phyloP scores from a whole-genome alignment of 2,797 vertebrate genomes.

The Hypotaenidia philippensis region DNA sequence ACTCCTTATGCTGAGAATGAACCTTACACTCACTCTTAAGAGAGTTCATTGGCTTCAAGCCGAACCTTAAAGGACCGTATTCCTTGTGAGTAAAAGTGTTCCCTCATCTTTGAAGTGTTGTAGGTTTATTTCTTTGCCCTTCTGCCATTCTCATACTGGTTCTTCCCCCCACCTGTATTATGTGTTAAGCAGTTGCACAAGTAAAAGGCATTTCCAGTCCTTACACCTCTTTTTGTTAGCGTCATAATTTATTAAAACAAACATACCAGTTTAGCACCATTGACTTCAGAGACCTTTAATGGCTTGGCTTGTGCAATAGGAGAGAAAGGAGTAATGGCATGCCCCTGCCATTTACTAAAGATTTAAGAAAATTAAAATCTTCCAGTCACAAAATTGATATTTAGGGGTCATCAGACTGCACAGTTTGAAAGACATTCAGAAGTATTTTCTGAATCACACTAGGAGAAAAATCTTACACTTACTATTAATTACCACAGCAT shows the following conservation, averaged over 20 bases:
- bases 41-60: background rate
- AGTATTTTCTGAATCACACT: background rate
- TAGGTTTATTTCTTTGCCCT: background rate
- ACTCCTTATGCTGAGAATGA: background rate
- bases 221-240: background rate
- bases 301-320: background rate
- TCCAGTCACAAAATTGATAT: background rate
- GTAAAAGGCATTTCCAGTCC: background rate
- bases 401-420: background rate
- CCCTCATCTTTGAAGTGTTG: background rate
- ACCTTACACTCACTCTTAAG: background rate
- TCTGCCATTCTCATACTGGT: background rate
- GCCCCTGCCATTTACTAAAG: background rate
- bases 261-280: background rate
- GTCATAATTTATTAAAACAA: background rate
- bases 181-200: background rate
- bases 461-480: background rate
- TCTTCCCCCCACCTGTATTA: background rate
- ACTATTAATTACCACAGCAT: background rate
- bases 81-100: background rate
- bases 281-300: background rate
- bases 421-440: background rate
- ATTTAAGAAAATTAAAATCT: constrained; percentile 25
- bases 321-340: background rate
- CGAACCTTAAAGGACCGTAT: background rate